A percentile compares a stretch with the other conserved stretches of the same genome.
Conservation (phyloP, 2,797 vertebrate species). For the Labeo calbasu region DNA sequence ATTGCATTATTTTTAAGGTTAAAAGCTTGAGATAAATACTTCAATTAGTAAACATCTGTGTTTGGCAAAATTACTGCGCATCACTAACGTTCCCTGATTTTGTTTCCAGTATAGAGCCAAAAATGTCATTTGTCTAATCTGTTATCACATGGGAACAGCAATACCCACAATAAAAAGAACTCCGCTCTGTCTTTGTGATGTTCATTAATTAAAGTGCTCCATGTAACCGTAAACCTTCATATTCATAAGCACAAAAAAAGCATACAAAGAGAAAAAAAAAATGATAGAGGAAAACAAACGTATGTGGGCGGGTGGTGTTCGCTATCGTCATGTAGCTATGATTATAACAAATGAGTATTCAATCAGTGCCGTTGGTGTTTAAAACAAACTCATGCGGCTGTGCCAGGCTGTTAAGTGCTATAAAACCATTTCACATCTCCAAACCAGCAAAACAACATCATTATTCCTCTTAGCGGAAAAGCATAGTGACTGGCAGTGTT, state of each 20-base stretch:
- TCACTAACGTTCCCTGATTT: slow-evolving; percentile 58
- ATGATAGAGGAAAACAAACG: slow-evolving; percentile 18
- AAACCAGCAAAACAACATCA: slow-evolving; percentile 58
- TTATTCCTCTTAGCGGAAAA: slow-evolving; percentile 61
- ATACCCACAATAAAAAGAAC: slow-evolving; percentile 7
- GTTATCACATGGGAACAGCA: not conserved
- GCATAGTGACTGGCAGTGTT: slow-evolving; percentile 71
- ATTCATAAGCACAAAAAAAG: slow-evolving; percentile 46
- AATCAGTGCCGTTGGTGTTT: slow-evolving; percentile 50
- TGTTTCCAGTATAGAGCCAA: slow-evolving; percentile 31
- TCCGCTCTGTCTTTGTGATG: slow-evolving; percentile 13
- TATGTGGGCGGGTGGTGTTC: slow-evolving; percentile 23
- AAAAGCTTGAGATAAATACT: slow-evolving; percentile 69
- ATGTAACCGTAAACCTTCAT: slow-evolving; percentile 51
- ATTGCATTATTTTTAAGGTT: slow-evolving; percentile 65
- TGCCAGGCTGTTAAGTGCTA: slow-evolving; percentile 68
- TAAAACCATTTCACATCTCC: slow-evolving; percentile 56
- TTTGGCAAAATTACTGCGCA: slow-evolving; percentile 54
- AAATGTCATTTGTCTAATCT: slow-evolving; percentile 38
- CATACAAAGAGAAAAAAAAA: slow-evolving; percentile 8
- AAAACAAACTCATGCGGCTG: slow-evolving; percentile 65
- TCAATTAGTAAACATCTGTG: slow-evolving; percentile 69
- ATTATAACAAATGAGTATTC: slow-evolving; percentile 50
- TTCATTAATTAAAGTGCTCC: slow-evolving; percentile 54
- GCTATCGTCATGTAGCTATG: slow-evolving; percentile 48